Evolutionary conservation across 2,888 invertebrate genomes (phyloP).

Genomic region (Sycophila texana): DNA sequence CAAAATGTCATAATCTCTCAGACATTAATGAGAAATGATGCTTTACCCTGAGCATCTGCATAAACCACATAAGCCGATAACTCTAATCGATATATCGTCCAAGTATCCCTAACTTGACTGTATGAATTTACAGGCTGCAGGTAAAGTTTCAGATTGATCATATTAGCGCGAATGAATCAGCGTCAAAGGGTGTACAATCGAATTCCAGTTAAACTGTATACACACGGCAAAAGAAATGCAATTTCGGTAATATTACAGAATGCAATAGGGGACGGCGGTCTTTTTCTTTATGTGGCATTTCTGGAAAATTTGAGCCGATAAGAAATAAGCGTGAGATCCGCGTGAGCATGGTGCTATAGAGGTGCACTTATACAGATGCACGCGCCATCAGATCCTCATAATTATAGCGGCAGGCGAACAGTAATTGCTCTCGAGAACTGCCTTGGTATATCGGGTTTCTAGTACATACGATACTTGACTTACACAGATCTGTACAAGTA

Average conservation of each 20-base stretch:
- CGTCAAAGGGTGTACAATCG: constrained; percentile 8
- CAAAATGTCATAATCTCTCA: too few species aligned
- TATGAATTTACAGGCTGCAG: too few species aligned
- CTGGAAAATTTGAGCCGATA: too few species aligned
- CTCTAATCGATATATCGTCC: too few species aligned
- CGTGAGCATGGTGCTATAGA: neutral
- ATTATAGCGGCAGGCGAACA: neutral
- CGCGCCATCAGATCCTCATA: neutral
- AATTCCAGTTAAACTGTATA: neutral
- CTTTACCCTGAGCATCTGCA: too few species aligned
- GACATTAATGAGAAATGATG: too few species aligned
- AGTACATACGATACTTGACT: neutral
- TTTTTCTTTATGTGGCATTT: neutral
- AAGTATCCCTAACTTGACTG: too few species aligned
- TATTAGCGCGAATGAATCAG: constrained; percentile 2
- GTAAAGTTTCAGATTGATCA: too few species aligned
- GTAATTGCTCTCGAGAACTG: neutral
- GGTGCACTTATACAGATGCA: neutral
- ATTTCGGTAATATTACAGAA: neutral
- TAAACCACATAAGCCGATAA: too few species aligned
- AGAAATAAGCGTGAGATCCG: too few species aligned
- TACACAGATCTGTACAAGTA: neutral
- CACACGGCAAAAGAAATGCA: neutral
- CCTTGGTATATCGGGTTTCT: neutral
- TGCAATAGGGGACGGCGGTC: neutral